Evolutionary conservation across 2,113 vertebrate genomes (phyloP), one percentile per base, ranked within the genome.

Genomic region (Scolopax mira): DNA sequence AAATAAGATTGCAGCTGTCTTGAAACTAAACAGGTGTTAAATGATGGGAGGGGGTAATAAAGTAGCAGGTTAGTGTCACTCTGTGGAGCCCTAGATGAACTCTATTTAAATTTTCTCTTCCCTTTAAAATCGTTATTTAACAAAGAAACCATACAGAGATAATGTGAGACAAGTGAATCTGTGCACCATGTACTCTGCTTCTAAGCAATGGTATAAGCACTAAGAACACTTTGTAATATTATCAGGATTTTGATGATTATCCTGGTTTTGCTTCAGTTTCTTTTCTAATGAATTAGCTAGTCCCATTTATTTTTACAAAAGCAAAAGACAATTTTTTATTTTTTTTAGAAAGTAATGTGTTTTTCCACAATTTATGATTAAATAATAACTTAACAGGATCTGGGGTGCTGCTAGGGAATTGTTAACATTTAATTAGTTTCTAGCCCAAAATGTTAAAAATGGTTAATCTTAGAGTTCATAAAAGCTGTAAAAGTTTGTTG

Each of bases 251-350:
- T 84, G 1, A 33, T 54, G 5, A 1, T 66, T 79, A 22, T 30
- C 6, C 8, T 80, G 35, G 5, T 23, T 86, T 85, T 86, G 3
- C 4, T 83, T 78, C 57, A 42, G 8, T 48, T 78, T 78, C 3
- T 9, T 74, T 93, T 85, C 16, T 51, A 48, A 66, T 39, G 13
- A 70, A 82, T 61, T 54, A 81, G 2, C 5, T 78, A 62, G 4
- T n/a, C 13, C 35, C 1, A 46, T 13, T 48, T 54, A 23, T 58
- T 41, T 39, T 44, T 5, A 44, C 57, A 24, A 73, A 89, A 73
- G 21, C 0, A 31, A n/a, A 37, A 31, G 1, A 7, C 0, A 24
- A 31, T 4, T 5, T 4, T 54, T 23, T 30, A 3, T 6, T 7
- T 54, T 79, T 46, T 64, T 84, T 31, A 51, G 14, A 66, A 91